phyloP scores from a whole-genome alignment of 2,113 vertebrate species.

The Columba janthina region DNA sequence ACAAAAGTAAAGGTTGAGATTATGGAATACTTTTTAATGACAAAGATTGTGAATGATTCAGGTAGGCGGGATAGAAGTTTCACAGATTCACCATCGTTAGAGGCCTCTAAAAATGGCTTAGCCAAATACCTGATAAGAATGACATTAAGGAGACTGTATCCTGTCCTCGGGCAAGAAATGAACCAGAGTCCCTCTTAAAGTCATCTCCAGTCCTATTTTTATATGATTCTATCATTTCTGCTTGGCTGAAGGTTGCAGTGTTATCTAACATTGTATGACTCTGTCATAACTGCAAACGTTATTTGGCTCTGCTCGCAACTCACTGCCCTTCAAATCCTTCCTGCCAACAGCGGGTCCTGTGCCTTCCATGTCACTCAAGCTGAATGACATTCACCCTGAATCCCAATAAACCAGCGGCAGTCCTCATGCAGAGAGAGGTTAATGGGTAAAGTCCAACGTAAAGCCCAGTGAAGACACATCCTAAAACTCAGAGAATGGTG shows the following conservation, averaged over 20 bases:
- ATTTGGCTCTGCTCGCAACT: neutral
- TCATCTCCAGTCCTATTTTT: slow-evolving; percentile 31
- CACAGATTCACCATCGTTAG: neutral
- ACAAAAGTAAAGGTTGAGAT: neutral
- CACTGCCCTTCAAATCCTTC: neutral
- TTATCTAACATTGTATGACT: neutral
- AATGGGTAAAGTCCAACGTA: neutral
- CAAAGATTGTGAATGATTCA: neutral
- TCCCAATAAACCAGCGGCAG: neutral
- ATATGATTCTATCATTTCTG: slow-evolving; percentile 23
- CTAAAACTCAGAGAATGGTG: neutral
- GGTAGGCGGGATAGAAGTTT: neutral
- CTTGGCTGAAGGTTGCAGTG: neutral
- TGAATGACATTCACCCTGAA: neutral
- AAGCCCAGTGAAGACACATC: neutral
- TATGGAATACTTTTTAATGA: neutral
- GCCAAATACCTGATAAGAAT: neutral
- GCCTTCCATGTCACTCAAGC: neutral
- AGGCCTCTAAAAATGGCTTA: neutral
- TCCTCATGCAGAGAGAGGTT: neutral
- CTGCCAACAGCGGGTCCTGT: neutral
- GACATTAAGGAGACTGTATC: neutral
- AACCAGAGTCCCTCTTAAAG: neutral
- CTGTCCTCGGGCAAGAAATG: neutral
- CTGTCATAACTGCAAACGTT: neutral